phyloP scores from a whole-genome alignment of 2,888 invertebrate species.

The Parnassius mnemosyne region DNA sequence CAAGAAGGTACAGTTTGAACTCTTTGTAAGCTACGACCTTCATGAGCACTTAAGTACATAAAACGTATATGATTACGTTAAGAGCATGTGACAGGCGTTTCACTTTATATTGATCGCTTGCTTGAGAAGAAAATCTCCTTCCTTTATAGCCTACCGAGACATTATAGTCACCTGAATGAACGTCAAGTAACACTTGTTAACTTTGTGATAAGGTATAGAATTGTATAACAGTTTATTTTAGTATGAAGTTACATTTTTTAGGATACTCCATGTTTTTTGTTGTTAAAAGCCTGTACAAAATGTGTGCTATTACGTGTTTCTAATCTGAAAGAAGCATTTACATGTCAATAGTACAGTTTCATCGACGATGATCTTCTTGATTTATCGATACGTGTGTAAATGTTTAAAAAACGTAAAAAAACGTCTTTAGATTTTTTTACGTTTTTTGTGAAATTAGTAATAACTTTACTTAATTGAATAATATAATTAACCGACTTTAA shows the following conservation, averaged over 20 bases:
- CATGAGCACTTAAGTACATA: conserved; percentile 32
- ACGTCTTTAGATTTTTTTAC: too few relatives aligned
- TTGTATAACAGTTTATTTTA: conserved; percentile 19
- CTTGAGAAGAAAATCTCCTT: conserved; percentile 45
- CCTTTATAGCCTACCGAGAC: conserved; percentile 30
- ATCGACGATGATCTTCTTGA: too few relatives aligned
- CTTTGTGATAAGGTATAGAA: conserved; percentile 36
- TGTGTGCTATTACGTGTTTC: conserved; percentile 35
- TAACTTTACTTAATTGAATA: too few relatives aligned
- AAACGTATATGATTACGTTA: conserved; percentile 39
- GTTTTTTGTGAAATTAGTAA: too few relatives aligned
- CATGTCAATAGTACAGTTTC: conserved; percentile 31
- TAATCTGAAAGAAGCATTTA: conserved; percentile 35
- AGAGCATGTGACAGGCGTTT: conserved; percentile 46
- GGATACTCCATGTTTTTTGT: conserved; percentile 49
- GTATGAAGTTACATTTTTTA: conserved; percentile 29
- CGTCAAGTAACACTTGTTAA: conserved; percentile 25
- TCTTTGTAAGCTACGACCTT: not conserved
- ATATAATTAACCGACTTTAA: too few relatives aligned
- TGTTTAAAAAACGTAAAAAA: too few relatives aligned
- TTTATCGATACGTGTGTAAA: too few relatives aligned
- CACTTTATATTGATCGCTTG: conserved; percentile 49
- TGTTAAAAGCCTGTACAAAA: conserved; percentile 33
- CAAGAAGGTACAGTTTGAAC: too few relatives aligned
- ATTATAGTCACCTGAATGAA: conserved; percentile 9